Evolutionary conservation across 2,797 vertebrate species (phyloP).

Genomic region (Cetoscarus ocellatus): DNA sequence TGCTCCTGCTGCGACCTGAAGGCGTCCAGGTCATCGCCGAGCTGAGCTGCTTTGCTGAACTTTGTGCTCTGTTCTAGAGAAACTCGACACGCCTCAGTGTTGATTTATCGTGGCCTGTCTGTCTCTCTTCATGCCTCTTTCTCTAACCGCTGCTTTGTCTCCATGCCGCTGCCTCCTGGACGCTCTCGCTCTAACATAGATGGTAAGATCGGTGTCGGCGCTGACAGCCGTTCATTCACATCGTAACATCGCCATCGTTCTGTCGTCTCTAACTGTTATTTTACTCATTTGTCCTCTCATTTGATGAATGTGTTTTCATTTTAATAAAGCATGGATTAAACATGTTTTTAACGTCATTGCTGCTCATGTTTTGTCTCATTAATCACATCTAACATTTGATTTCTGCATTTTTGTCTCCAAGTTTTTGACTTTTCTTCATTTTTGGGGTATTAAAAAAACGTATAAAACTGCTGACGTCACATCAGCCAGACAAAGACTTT

Average conservation of each 20-base stretch:
- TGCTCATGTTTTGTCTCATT: background rate
- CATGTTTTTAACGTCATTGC: background rate
- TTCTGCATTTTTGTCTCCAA: background rate
- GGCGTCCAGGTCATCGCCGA: slow-evolving; percentile 19
- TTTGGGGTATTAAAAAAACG: too few species aligned
- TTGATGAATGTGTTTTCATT: background rate
- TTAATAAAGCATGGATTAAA: slow-evolving; percentile 9
- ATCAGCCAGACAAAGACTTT: too few species aligned
- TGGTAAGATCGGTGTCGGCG: slow-evolving; percentile 75
- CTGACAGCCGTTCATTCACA: slow-evolving; percentile 16
- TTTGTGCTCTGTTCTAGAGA: slow-evolving; percentile 40
- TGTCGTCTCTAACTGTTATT: background rate
- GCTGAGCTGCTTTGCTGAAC: slow-evolving; percentile 38
- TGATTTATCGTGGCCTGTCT: slow-evolving; percentile 35
- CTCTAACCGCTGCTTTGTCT: slow-evolving; percentile 75
- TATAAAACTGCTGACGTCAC: too few species aligned
- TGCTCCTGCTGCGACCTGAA: slow-evolving; percentile 21
- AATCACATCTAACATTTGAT: too few species aligned
- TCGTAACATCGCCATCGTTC: background rate
- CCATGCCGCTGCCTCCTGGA: slow-evolving; percentile 68
- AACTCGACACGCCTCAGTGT: slow-evolving; percentile 17
- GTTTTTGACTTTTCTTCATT: background rate
- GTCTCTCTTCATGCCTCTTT: slow-evolving; percentile 41
- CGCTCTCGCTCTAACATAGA: slow-evolving; percentile 67
- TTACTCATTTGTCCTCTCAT: background rate